Evolutionary conservation across 2,797 vertebrate species (phyloP), one percentile per base, ranked within the genome.

Genomic region (Leontocebus nigricollis): DNA sequence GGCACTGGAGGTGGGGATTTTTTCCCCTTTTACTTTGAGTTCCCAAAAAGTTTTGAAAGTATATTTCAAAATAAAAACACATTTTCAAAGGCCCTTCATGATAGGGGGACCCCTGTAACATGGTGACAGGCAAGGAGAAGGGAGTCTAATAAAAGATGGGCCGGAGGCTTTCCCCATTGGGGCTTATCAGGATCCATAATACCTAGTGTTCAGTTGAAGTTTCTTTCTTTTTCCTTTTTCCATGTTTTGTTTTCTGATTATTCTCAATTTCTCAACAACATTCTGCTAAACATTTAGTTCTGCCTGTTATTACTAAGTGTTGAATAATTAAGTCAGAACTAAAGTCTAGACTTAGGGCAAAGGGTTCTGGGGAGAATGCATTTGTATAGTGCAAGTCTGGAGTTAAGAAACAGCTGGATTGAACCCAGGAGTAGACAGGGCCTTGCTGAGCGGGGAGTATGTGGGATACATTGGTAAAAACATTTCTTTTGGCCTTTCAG

Each of bases 261-360:
- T 73, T 59, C 41, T 96, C 27, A 64, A 82, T 30, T 39, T n/a
- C 27, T 93, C 19, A 73, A 48, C 17, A 80, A 57, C 7, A 30
- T 92, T 88, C 72, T 75, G 30, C 87, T 76, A 88, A 94, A 44
- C 48, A n/a, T 67, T 88, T 81, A 73, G 36, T 75, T 24, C 52
- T 91, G 22, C 39, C 33, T 86, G 11, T 27, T 96, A 44, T 95
- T 57, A 57, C 52, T 73, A 59, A 41, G 19, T 15, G 24, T 44
- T 30, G 26, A 41, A 80, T 82, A 83, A 73, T 87, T 39, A 83
- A 39, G 30, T 33, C 70, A 73, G 93, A 88, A 55, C 4, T 48
- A 26, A 46, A 20, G 72, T 70, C 39, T 48, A 4, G 1, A 55
- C 19, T 55, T 64, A 8, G 52, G 2, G n/a, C n/a, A 59, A 44